Evolutionary conservation across 1,140 invertebrate genomes (phyloP).

Genomic region (Palaemon carinicauda): DNA sequence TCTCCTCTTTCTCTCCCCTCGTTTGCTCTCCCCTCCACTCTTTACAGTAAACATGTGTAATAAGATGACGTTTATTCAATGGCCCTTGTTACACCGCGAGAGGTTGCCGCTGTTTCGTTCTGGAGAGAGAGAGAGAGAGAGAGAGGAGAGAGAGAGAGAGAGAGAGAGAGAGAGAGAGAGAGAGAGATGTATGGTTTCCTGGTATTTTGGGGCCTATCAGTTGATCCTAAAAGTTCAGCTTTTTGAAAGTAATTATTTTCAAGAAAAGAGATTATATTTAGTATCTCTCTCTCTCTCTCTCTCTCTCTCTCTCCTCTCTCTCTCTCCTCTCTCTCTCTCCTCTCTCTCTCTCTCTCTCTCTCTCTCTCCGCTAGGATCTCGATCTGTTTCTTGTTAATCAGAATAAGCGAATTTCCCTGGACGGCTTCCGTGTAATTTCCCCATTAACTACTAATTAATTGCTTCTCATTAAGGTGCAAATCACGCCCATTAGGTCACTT

Average conservation of each 20-base stretch:
- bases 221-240: neutral
- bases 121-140: neutral
- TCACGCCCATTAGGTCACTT: slow-evolving; percentile 6
- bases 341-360: slow-evolving; percentile 7
- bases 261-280: neutral
- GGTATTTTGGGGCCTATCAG: too few relatives aligned
- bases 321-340: neutral
- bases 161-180: too few relatives aligned
- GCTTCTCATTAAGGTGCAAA: slow-evolving; percentile 6
- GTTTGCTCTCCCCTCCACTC: slow-evolving; percentile 10
- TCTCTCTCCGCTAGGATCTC: neutral
- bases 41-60: slow-evolving; percentile 57
- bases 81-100: slow-evolving; percentile 45
- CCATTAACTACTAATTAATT: slow-evolving; percentile 2
- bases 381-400: neutral
- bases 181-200: neutral
- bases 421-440: neutral
- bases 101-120: neutral
- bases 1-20: neutral
- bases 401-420: neutral
- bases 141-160: too few relatives aligned
- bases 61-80: slow-evolving; percentile 56
- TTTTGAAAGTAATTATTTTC: neutral
- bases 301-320: neutral
- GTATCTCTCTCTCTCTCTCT: too few relatives aligned